A percentile compares a stretch with the other conserved stretches of the same genome.
These are phyloP conservation scores for Siniperca undulata DNA, from an alignment of 2,797 vertebrate genomes.

Conservation along the genomic window DNA sequence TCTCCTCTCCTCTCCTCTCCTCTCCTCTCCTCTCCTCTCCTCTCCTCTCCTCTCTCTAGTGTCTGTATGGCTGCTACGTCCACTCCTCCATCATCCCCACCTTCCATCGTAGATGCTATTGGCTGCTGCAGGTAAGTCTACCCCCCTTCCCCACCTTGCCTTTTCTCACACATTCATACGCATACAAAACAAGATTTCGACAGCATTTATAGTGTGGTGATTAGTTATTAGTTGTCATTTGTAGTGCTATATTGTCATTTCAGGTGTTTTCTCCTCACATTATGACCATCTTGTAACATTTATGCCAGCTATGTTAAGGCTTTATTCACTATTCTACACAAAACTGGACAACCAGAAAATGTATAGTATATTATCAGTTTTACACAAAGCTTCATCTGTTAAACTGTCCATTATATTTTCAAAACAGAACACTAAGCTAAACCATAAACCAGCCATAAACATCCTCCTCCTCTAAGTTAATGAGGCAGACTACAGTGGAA, in stretches of 20 bases:
- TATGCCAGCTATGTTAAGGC: constrained; percentile 28
- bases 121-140: constrained; percentile 97
- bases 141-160: constrained; percentile 56
- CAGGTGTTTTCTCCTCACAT: constrained; percentile 2
- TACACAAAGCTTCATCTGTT: constrained; percentile 57
- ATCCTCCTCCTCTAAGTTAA: constrained; percentile 68
- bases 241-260: constrained; percentile 5
- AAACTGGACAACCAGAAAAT: constrained; percentile 43
- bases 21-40: constrained; percentile 28
- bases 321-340: constrained; percentile 39
- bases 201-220: constrained; percentile 8
- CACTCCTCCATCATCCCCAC: constrained; percentile 99
- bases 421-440: constrained; percentile 58
- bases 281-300: constrained; percentile 24
- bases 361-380: constrained; percentile 42
- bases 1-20: constrained; percentile 34
- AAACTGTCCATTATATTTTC: constrained; percentile 60
- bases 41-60: constrained; percentile 83
- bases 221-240: constrained; percentile 15
- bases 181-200: background rate
- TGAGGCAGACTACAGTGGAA: constrained; percentile 61
- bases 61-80: constrained; percentile 98
- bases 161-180: constrained; percentile 48
- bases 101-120: constrained; percentile 99
- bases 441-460: constrained; percentile 69